Percentiles rank a stretch among this genome's conserved stretches.
These are phyloP conservation scores for Helicoverpa zea DNA, from an alignment of 1,140 invertebrate genomes.

Conservation along the genomic window DNA sequence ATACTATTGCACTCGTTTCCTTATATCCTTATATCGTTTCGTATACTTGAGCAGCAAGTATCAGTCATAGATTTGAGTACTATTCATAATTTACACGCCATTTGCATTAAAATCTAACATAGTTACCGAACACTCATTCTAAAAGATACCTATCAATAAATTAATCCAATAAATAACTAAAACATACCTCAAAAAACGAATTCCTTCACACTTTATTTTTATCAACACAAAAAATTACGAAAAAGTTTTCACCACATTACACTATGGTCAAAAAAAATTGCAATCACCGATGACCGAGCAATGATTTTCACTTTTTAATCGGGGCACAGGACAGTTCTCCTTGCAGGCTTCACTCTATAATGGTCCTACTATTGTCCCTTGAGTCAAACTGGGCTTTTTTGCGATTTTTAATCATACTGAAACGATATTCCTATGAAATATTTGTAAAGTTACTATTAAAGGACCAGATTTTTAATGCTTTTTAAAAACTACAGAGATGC, in stretches of 20 bases:
- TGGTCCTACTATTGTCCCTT: constrained; percentile 61
- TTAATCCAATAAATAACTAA: neutral
- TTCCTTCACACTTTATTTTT: neutral
- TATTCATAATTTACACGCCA: too few species aligned
- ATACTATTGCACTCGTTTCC: too few species aligned
- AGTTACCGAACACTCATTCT: too few species aligned
- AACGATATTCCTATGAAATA: too few species aligned
- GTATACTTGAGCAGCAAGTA: too few species aligned
- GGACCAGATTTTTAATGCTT: too few species aligned
- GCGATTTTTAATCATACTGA: too few species aligned
- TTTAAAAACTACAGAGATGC: too few species aligned
- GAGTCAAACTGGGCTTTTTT: constrained; percentile 55
- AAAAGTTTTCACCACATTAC: neutral
- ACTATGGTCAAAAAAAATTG: neutral
- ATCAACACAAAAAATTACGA: constrained; percentile 10
- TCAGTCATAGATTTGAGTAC: too few species aligned
- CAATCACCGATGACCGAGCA: constrained; percentile 41
- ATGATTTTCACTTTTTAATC: constrained; percentile 63
- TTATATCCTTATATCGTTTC: too few species aligned
- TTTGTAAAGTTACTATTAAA: too few species aligned
- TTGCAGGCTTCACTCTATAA: constrained; percentile 37
- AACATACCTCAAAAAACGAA: constrained; percentile 23
- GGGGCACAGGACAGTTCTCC: constrained; percentile 59
- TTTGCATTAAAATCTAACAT: too few species aligned
- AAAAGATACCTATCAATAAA: neutral